Conservation (phyloP, 2,797 vertebrate species). For the Falco novaeseelandiae region DNA sequence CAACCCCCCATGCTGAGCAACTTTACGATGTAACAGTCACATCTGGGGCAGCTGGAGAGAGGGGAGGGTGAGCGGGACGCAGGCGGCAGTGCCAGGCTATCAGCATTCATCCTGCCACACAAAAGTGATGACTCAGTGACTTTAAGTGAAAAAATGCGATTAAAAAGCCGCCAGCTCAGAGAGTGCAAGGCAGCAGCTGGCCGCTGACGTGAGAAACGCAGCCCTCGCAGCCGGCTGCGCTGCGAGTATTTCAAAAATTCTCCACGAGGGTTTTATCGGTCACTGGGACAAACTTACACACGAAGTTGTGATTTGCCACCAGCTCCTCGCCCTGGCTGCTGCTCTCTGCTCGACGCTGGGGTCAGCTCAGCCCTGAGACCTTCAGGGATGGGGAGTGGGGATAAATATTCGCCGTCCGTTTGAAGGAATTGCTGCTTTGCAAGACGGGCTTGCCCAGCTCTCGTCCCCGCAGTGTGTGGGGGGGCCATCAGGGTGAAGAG, state of each 20-base stretch:
- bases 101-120: accelerated
- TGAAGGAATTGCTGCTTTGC: background rate
- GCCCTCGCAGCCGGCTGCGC: accelerated
- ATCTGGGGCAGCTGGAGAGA: background rate
- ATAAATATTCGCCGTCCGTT: accelerated
- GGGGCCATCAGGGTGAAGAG: background rate
- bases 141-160: background rate
- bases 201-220: background rate
- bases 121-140: background rate
- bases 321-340: background rate
- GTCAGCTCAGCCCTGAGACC: background rate
- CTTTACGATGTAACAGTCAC: background rate
- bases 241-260: accelerated
- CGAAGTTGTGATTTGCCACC: accelerated
- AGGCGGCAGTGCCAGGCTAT: accelerated
- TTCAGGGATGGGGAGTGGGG: accelerated
- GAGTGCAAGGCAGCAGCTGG: background rate
- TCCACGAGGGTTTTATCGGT: background rate
- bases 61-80: accelerated
- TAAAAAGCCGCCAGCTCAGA: background rate
- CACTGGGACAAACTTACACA: background rate
- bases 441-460: accelerated
- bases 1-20: accelerated
- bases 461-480: accelerated
- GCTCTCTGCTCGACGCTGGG: background rate